Evolutionary conservation across 2,888 invertebrate species (phyloP).

Genomic region (Metopia argyrocephala): DNA sequence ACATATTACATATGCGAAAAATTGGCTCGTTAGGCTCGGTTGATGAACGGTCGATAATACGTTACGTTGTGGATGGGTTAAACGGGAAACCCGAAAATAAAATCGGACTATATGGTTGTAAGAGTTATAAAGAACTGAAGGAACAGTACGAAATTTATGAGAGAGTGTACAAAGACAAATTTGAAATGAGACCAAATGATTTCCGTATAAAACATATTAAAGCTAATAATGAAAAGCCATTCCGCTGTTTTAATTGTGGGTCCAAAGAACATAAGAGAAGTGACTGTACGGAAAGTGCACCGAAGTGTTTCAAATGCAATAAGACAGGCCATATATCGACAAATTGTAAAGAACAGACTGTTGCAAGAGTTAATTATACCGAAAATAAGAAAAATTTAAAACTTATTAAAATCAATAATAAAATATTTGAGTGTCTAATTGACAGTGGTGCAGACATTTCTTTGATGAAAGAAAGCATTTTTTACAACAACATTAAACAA

Average conservation of each 20-base stretch:
- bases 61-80: slow-evolving; percentile 45
- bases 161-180: not conserved
- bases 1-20: slow-evolving; percentile 41
- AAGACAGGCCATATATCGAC: slow-evolving; percentile 27
- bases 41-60: slow-evolving; percentile 40
- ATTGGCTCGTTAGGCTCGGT: slow-evolving; percentile 35
- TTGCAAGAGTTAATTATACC: not conserved
- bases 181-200: not conserved
- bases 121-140: slow-evolving; percentile 29
- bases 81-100: slow-evolving; percentile 37
- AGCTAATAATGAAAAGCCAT: not conserved
- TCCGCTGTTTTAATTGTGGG: slow-evolving; percentile 46
- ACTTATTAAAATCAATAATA: slow-evolving; percentile 3
- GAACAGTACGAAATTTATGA: slow-evolving; percentile 32
- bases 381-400: slow-evolving; percentile 12
- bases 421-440: slow-evolving; percentile 19
- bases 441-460: too few relatives aligned
- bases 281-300: not conserved
- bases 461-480: slow-evolving; percentile 13
- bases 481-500: slow-evolving; percentile 4
- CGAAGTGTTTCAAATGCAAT: slow-evolving; percentile 20
- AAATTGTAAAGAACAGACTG: slow-evolving; percentile 8
- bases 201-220: too few relatives aligned
- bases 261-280: slow-evolving; percentile 25
- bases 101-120: slow-evolving; percentile 15